Evolutionary conservation across 2,113 vertebrate genomes (phyloP), one percentile per base, ranked within the genome.

Genomic region (Irena cyanogastra): DNA sequence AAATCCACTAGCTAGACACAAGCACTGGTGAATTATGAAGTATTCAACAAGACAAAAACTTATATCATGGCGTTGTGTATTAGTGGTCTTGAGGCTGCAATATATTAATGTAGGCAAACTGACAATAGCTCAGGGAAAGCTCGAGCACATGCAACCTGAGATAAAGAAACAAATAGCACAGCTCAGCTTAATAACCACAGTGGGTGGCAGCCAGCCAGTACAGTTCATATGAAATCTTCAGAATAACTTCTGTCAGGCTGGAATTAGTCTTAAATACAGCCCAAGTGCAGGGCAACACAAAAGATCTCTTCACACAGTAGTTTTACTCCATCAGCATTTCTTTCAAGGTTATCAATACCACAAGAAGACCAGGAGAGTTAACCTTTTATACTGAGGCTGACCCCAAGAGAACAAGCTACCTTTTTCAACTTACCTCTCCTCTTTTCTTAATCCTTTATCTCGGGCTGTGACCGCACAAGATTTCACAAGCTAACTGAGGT

Each of bases 111-210:
- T 60, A 91, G 11, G 8, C 72, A 78, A 94, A 94, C 35, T 24
- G 89, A 95, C 68, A 91, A 77, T 21, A 70, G 69, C 33, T 93
- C 83, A 37, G 59, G 78, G 60, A 94, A 68, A 80, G 72, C 54
- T 66, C 18, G 23, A 93, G 53, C 11, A 5, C 37, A 53, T 12
- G 11, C 87, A 97, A 59, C 45, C 49, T 4, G 3, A 70, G 80
- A 94, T 83, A 95, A 94, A 87, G 65, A 93, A 94, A 92, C 56
- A 92, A 95, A 89, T 53, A 89, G 75, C 82, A 90, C 42, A 68
- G 64, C 64, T 92, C 80, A 79, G 83, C 72, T 93, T 69, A 92
- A 86, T 68, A 94, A 78, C 81, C 50, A 66, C 80, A 71, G 65
- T 24, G 45, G 68, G 65, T 93, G 90, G 90, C 82, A 95, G 76